Evolutionary conservation across 2,113 vertebrate species (phyloP), one percentile per base, ranked within the genome.

Genomic region (Scalopus aquaticus): DNA sequence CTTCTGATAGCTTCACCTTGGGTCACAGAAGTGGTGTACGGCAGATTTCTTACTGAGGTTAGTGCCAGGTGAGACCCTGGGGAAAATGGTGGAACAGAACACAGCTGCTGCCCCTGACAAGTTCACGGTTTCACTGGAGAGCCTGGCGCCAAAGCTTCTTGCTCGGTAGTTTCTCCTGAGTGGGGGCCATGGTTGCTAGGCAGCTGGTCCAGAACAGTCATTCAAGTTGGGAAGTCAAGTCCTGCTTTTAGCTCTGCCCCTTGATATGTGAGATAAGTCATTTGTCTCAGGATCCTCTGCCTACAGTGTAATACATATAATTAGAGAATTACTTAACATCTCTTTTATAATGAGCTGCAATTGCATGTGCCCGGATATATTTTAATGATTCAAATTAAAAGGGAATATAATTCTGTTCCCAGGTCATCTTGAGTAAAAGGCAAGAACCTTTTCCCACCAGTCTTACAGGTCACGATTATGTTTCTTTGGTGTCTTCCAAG

Each of bases 261-360:
- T 92, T 91, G 91, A 96, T 91, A 91, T 54, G 60, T 96, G 91
- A 97, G 86, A 83, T 78, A 96, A 96, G 94, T 89, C 88, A 83
- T 69, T 96, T 67, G 78, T 97, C 94, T 87, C 74, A 44, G 77
- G 89, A 89, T 92, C 90, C 83, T 96, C 91, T 92, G 91, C 76
- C 86, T 70, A 44, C 79, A 51, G 80, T 80, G 92, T 94, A 90
- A 96, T 90, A 87, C 80, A 70, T 94, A 81, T 92, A 96, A 95
- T 96, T 96, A 97, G 95, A 93, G 90, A 93, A 96, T 96, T 96
- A 90, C 95, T 93, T 96, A 94, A 94, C 84, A 92, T 91, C 82
- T 89, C 77, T 83, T 64, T 85, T 84, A 37, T 89, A 93, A 95
- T 35, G 79, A 96, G 83, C 74, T 42, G 46, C 60, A 80, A 65